Base-by-base conservation (phyloP, 23 tunicate genomes). In the Styela clava region DNA sequence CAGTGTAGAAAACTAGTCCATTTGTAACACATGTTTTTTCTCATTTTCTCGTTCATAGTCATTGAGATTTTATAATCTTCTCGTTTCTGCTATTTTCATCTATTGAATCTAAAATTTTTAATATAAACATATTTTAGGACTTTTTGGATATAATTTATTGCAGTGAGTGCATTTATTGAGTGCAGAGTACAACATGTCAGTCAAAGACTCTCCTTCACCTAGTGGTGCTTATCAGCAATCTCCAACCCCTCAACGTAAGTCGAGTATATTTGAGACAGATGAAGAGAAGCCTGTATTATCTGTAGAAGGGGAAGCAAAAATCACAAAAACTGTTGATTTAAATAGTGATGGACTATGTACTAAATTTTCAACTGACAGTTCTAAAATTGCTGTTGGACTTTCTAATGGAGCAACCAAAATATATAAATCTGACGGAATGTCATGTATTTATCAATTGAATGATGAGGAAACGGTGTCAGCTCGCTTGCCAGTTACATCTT, bases 371-470 rank as follows among this genome's bases (percentile, higher is more conserved):
- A 76, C 79, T 36, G 77, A 87, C 76, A 89, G 98, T 16, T 83
- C 83, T 56, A 93, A 93, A 77, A 44, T 93, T 31, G 98, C 98
- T 20, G 89, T 87, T 34, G 98, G 98, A 34, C 78, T 93, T 28
- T 81, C 98, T 23, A 88, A 93, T 78, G 98, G 98, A 20, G 87
- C 76, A 62, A 73, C 88, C 12, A 93, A 93, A 82, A 86, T 91
- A 1, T 91, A 63, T 74, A 83, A 83, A 34, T 77, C 87, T 9
- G 72, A 89, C 22, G 82, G 87, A 22, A 85, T 89, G 61, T 32
- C 78, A 2, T 91, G 87, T 70, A 91, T 91, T 69, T 91, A 91
- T 70, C 97, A 91, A 44, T 35, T 91, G 2, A 65, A 90, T 12
- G 97, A 91, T 69, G 87, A 82, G 22, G 97, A 91, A 62, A 91